Evolutionary conservation across 35 echinoderm and acorn worm genomes (phyloP).

Genomic region (Amphiura filiformis): DNA sequence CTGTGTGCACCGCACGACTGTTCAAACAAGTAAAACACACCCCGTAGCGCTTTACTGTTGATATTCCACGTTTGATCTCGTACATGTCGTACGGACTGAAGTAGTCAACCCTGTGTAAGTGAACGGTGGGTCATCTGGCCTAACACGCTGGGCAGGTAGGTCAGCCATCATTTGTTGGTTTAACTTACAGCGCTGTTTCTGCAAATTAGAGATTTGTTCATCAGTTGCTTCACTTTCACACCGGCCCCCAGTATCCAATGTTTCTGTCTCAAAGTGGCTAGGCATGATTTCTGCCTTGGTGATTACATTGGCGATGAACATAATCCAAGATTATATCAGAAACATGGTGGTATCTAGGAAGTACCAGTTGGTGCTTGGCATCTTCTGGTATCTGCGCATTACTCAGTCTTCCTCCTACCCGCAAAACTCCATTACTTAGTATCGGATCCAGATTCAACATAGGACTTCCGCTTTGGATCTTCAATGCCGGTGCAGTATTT

Average conservation of each 20-base stretch:
- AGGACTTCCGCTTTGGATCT: constrained; percentile 24
- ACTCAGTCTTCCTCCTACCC: constrained; percentile 53
- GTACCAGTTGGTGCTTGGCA: constrained; percentile 46
- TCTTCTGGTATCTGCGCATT: constrained; percentile 36
- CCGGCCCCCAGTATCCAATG: constrained; percentile 48
- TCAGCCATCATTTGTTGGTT: constrained; percentile 58
- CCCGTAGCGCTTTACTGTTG: constrained; percentile 56
- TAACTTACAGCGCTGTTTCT: constrained; percentile 36
- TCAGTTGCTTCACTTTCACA: constrained; percentile 15
- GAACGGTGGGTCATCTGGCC: constrained; percentile 51
- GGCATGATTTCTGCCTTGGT: constrained; percentile 35
- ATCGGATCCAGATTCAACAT: constrained; percentile 51
- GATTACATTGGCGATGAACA: constrained; percentile 36
- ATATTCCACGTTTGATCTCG: constrained; percentile 62
- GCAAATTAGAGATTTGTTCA: constrained; percentile 42
- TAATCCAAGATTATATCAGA: constrained; percentile 49
- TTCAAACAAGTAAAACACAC: constrained; percentile 63
- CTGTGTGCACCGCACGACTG: constrained; percentile 51
- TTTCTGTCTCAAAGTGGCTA: constrained; percentile 20
- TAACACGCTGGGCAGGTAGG: constrained; percentile 53
- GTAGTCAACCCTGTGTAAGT: constrained; percentile 46
- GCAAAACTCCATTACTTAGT: constrained; percentile 17
- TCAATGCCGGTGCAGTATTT: neutral
- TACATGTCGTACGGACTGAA: constrained; percentile 58
- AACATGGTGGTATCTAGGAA: constrained; percentile 40